Evolutionary conservation across 2,888 invertebrate genomes (phyloP).

Genomic region (Anthoptus insignis): DNA sequence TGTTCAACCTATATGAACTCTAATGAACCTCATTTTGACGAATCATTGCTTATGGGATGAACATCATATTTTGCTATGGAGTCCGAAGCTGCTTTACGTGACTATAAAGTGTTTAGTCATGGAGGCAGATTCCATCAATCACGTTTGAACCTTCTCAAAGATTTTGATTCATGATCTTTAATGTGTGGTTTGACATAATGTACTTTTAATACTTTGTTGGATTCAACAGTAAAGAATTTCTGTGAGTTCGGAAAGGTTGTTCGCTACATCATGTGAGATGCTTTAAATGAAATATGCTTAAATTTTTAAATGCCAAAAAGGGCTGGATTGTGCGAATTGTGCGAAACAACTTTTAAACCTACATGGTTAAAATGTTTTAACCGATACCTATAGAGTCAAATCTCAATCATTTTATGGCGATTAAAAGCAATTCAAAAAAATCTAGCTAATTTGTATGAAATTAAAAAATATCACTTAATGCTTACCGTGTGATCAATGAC

Average conservation of each 20-base stretch:
- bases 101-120: conserved; percentile 39
- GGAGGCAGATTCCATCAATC: conserved; percentile 42
- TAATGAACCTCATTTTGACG: conserved; percentile 65
- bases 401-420: no score
- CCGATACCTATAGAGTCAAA: no score
- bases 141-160: conserved; percentile 28
- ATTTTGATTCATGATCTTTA: neutral
- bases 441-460: no score
- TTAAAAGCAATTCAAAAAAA: no score
- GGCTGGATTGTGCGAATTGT: no score
- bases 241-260: no score
- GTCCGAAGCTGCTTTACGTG: conserved; percentile 14
- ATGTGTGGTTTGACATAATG: neutral
- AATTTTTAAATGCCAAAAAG: no score
- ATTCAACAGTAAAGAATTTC: no score
- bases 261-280: no score
- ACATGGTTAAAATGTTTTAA: no score
- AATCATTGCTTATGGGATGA: conserved; percentile 49
- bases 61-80: conserved; percentile 35
- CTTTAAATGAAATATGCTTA: no score
- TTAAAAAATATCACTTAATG: conserved; percentile 3
- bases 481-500: conserved; percentile 89
- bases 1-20: conserved; percentile 63
- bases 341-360: no score
- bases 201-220: neutral